Evolutionary conservation across 2,113 vertebrate genomes (phyloP).

Genomic region (Rynchops niger): DNA sequence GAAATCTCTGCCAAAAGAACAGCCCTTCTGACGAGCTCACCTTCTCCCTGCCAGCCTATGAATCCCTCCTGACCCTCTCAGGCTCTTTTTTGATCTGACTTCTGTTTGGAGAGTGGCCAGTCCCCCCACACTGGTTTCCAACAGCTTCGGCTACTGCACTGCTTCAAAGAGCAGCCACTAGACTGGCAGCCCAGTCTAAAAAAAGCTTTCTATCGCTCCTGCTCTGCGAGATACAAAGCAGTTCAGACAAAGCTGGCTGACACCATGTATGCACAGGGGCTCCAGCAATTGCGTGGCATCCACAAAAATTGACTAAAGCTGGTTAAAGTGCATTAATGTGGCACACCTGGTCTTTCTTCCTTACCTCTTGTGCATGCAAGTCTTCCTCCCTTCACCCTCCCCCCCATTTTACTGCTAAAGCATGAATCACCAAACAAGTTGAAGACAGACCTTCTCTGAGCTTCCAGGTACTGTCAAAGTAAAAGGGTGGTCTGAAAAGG

Average conservation of each 20-base stretch:
- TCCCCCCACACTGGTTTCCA: neutral
- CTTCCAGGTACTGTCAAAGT: neutral
- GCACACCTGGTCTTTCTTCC: neutral
- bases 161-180: neutral
- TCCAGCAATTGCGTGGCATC: neutral
- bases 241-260: neutral
- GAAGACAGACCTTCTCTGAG: neutral
- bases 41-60: neutral
- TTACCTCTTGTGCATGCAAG: neutral
- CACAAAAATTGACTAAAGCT: neutral
- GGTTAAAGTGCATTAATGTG: neutral
- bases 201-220: neutral
- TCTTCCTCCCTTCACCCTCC: neutral
- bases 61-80: neutral
- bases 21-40: neutral
- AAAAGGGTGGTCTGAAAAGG: neutral
- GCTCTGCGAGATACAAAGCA: rapidly evolving
- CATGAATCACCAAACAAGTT: neutral
- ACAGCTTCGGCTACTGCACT: neutral
- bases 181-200: neutral
- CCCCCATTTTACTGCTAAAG: neutral
- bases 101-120: neutral
- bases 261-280: rapidly evolving
- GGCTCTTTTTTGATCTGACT: neutral
- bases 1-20: neutral